phyloP scores from a whole-genome alignment of 2,888 invertebrate species.

The Lissocephala sabroskyi region DNA sequence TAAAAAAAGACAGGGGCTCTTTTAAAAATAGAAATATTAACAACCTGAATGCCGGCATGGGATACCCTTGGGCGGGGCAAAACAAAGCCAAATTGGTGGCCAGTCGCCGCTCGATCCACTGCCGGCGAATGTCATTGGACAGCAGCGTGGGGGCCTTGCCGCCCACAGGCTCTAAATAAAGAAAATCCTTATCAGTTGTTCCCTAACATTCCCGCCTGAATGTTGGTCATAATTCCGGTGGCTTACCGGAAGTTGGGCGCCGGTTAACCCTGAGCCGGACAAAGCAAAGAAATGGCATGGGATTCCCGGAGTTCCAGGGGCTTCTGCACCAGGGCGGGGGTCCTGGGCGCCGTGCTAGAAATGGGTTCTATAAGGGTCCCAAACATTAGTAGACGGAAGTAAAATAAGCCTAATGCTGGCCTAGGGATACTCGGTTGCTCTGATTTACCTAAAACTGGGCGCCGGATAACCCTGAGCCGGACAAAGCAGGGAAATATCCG shows the following conservation, averaged over 20 bases:
- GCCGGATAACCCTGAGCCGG: conserved; percentile 84
- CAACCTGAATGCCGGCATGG: conserved; percentile 80
- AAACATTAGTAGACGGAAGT: too few species aligned
- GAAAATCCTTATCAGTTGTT: too few species aligned
- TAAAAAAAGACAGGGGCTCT: too few species aligned
- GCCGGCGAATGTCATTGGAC: conserved; percentile 74
- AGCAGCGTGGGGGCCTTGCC: conserved; percentile 75
- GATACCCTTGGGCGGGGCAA: conserved; percentile 86
- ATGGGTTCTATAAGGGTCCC: conserved; percentile 27
- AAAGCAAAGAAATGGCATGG: conserved; percentile 74
- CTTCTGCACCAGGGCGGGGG: conserved; percentile 71
- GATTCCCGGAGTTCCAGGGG: conserved; percentile 58
- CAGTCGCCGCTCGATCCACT: conserved; percentile 75
- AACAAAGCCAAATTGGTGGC: conserved; percentile 79
- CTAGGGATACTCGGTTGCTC: not conserved
- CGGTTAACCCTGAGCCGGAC: conserved; percentile 84
- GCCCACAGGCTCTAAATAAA: conserved; percentile 57
- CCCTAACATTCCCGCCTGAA: conserved; percentile 46
- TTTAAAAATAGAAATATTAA: too few species aligned
- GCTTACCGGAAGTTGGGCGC: conserved; percentile 80
- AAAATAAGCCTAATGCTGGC: conserved; percentile 7
- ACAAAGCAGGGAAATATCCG: conserved; percentile 75
- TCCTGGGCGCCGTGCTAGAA: conserved; percentile 74
- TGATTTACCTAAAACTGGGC: conserved; percentile 69
- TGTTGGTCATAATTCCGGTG: conserved; percentile 16